Evolutionary conservation across 30 jellyfish, hydroid and myxozoan genomes (phyloP), one percentile per base, ranked within the genome.

Genomic region (Aurelia sp.): DNA sequence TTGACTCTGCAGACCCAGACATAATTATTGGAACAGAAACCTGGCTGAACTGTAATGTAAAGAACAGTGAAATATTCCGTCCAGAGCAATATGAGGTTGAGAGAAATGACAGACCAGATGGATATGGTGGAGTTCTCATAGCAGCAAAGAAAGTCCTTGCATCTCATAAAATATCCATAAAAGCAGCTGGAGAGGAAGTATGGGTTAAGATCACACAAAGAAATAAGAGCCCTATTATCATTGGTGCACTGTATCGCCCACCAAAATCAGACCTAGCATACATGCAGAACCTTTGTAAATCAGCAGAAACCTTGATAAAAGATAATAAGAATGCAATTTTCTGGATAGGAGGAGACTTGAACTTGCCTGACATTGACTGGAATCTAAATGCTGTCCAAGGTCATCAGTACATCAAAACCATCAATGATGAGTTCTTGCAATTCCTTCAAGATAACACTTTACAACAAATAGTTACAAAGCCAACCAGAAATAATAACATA

Each of bases 201-300:
- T 44, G 85, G 85, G 85, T 74, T n/a, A 74, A 13, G 20, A 22
- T 74, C 13, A 15, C 2, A 4, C 71, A 72, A 7, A 74, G 27
- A 74, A 74, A 31, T 22, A 74, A 74, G 27, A 24, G 52, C 4
- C 72, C 72, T 27, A 18, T 74, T 6, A 5, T 74, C 4, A 74
- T 74, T 44, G 71, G 85, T 16, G 18, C 85, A 13, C 52, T 48
- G 55, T 48, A 74, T 57, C 47, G 85, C 15, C 85, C 85, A 4
- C 72, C 85, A n/a, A 74, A 74, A 74, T 3, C 85, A 11, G 85
- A 74, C 52, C 72, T 51, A 35, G n/a, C n/a, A 7, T 70, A 50
- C 41, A 74, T 74, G 20, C 72, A 74, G 27, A 13, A 22, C 16
- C 5, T 52, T 6, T 5, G 85, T 8, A 10, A n/a, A 53, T 5